Evolutionary conservation across 2,113 vertebrate species (phyloP), one percentile per base, ranked within the genome.

Genomic region (Scartelaos histophorus): DNA sequence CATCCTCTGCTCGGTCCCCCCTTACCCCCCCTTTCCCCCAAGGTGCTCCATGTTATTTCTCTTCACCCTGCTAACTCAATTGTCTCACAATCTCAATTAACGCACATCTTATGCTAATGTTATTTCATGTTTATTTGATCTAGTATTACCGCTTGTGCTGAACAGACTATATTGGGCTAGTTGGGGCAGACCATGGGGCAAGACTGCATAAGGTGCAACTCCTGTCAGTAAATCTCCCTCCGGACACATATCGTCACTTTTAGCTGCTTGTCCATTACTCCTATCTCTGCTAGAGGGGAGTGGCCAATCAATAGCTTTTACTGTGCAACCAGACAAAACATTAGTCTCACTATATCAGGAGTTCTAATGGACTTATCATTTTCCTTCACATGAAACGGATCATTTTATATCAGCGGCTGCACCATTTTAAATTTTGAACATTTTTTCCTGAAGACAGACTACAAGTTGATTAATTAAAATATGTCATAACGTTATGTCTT

Each of bases 81-180:
- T 25, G 29, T 69, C 78, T 45, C 34, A 75, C 82, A 85, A 86
- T 85, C 82, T 90, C 82, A 75, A 89, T 93, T 92, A 90, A 91
- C 82, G 66, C 85, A 78, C 69, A 78, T 66, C 46, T 79, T 83
- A 82, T 75, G 71, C 67, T 5, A 69, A 64, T 71, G 76, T 76
- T 90, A 88, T 86, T 91, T 91, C 71, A 70, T 72, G 25, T 66
- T 17, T 61, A 67, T 79, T 43, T 76, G 16, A 22, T 58, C 24
- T 46, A n/a, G 66, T 29, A 74, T 67, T 71, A 60, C 38, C 66
- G 84, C 49, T 65, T 38, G 43, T 77, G 61, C 62, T 57, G n/a
- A 80, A 46, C 54, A 68, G 69, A 53, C 0, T 5, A 72, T 43
- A 43, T 43, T 43, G 47, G 64, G 60, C 73, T 25, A 16, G 34